phyloP scores from a whole-genome alignment of 1,140 invertebrate genomes.

The Diplogasteroides magnus region DNA sequence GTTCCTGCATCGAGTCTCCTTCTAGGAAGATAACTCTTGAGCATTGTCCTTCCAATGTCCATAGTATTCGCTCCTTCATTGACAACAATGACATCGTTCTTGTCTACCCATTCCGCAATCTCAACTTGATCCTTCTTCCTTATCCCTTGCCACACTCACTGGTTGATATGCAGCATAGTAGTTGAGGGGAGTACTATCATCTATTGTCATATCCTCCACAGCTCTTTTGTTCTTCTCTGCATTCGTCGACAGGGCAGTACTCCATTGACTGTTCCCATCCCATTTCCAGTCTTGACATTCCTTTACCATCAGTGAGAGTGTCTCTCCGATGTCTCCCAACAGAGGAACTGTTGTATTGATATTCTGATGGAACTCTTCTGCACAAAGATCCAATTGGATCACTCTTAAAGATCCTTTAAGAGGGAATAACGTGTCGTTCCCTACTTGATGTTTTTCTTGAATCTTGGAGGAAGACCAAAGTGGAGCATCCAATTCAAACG shows the following conservation, averaged over 20 bases:
- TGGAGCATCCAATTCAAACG: constrained; percentile 95
- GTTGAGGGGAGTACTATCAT: constrained; percentile 73
- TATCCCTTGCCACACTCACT: constrained; percentile 60
- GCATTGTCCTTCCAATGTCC: constrained; percentile 86
- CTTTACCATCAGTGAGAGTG: constrained; percentile 62
- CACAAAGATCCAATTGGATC: constrained; percentile 73
- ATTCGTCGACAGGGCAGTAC: constrained; percentile 61
- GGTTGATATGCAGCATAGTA: constrained; percentile 85
- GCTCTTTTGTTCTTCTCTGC: constrained; percentile 62
- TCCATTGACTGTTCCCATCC: constrained; percentile 62
- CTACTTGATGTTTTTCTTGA: constrained; percentile 70
- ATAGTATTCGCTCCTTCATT: constrained; percentile 97
- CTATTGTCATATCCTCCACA: constrained; percentile 63
- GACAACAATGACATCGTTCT: constrained; percentile 77
- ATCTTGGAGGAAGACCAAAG: constrained; percentile 83
- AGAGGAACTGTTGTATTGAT: constrained; percentile 69
- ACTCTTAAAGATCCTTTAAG: background rate
- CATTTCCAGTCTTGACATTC: constrained; percentile 60
- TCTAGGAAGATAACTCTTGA: constrained; percentile 73
- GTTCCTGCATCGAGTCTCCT: constrained; percentile 71
- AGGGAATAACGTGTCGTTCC: background rate
- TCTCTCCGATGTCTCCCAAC: constrained; percentile 70
- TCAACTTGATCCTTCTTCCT: constrained; percentile 20
- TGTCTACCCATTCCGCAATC: constrained; percentile 57
- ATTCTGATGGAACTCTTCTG: constrained; percentile 88